These are phyloP conservation scores for Morinoia aosen DNA, from an alignment of 2,888 invertebrate species.

Conservation along the genomic window DNA sequence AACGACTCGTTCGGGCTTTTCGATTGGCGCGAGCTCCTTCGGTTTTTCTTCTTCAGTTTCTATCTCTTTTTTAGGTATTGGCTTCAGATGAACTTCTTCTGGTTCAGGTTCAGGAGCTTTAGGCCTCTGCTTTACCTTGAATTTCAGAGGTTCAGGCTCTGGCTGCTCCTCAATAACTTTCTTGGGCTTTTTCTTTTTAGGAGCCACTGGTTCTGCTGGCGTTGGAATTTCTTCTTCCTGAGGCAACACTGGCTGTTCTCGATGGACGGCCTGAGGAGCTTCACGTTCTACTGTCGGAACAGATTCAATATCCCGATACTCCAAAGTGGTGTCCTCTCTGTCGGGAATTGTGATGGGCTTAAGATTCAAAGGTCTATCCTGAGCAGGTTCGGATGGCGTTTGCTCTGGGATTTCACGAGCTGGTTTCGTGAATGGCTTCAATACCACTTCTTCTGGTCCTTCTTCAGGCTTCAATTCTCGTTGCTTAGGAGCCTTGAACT, in stretches of 20 bases:
- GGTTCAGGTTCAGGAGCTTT: slow-evolving; percentile 44
- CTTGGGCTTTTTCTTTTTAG: slow-evolving; percentile 15
- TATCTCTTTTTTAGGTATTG: slow-evolving; percentile 47
- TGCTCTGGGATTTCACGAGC: slow-evolving; percentile 7
- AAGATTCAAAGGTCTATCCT: neutral
- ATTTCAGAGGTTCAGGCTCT: slow-evolving; percentile 22
- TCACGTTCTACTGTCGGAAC: neutral
- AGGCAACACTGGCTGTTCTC: neutral
- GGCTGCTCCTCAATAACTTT: slow-evolving; percentile 13
- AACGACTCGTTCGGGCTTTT: neutral
- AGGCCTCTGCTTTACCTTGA: slow-evolving; percentile 38
- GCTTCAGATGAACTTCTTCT: slow-evolving; percentile 54
- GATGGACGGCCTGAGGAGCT: neutral
- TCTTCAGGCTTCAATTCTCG: slow-evolving; percentile 38
- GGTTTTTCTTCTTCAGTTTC: slow-evolving; percentile 20
- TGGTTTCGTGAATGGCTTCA: slow-evolving; percentile 41
- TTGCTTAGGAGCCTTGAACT: slow-evolving; percentile 34
- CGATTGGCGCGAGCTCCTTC: neutral
- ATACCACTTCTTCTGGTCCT: neutral
- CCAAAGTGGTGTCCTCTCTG: neutral
- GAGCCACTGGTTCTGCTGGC: slow-evolving; percentile 52
- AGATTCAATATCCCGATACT: neutral
- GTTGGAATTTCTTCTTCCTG: slow-evolving; percentile 38
- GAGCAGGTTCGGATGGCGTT: neutral
- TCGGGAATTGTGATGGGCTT: slow-evolving; percentile 37